Percentiles rank a stretch among this genome's conserved stretches.
These are phyloP conservation scores for Chydorus sphaericus DNA, from an alignment of 2,888 invertebrate genomes.

Conservation along the genomic window DNA sequence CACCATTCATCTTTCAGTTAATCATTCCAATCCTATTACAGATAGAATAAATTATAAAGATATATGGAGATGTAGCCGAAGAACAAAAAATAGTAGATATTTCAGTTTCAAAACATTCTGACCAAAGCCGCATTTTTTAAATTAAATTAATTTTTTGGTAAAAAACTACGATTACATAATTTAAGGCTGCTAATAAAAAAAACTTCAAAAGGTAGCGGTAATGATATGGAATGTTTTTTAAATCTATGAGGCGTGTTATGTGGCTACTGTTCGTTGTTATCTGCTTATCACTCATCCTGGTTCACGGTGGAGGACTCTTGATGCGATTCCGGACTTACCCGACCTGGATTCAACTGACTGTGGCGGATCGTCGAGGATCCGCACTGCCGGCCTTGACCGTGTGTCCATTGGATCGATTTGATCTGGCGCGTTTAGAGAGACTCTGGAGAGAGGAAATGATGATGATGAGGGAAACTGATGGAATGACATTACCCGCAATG, in stretches of 20 bases:
- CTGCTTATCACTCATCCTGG: not conserved
- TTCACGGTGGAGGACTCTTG: not conserved
- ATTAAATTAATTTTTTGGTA: too few relatives aligned
- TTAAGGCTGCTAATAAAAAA: not conserved
- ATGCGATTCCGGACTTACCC: not conserved
- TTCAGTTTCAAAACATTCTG: too few relatives aligned
- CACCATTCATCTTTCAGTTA: too few relatives aligned
- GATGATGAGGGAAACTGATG: not conserved
- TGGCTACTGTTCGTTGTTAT: not conserved
- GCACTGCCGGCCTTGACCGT: slow-evolving; percentile 8
- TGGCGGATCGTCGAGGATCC: not conserved
- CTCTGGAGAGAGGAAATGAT: not conserved
- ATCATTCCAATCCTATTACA: too few relatives aligned
- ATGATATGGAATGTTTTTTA: too few relatives aligned
- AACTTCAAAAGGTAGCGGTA: too few relatives aligned
- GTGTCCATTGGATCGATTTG: slow-evolving; percentile 4
- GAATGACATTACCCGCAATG: too few relatives aligned
- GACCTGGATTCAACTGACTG: not conserved
- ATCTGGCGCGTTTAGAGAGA: not conserved
- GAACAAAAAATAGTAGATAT: too few relatives aligned
- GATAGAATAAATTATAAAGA: not conserved
- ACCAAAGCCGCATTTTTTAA: too few relatives aligned
- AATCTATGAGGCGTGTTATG: slow-evolving; percentile 1
- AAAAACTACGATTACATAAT: too few relatives aligned
- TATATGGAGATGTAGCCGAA: too few relatives aligned